Evolutionary conservation across 2,888 invertebrate species (phyloP).

Genomic region (Troilus luridus): DNA sequence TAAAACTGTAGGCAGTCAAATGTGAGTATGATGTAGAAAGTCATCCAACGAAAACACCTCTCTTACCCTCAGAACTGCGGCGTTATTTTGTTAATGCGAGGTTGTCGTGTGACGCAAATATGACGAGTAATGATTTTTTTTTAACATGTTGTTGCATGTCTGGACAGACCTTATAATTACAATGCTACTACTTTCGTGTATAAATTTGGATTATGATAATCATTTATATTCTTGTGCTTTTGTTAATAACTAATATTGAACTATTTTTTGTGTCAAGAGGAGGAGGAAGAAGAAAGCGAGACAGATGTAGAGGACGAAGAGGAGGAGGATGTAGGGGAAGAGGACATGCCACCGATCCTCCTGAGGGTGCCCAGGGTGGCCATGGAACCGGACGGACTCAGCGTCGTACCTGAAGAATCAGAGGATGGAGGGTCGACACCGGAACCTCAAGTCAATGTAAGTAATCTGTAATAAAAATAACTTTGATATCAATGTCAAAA

Average conservation of each 20-base stretch:
- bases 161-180: background rate
- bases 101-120: too few relatives aligned
- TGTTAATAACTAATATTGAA: background rate
- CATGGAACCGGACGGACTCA: slow-evolving; percentile 68
- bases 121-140: too few relatives aligned
- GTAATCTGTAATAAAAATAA: background rate
- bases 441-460: slow-evolving; percentile 54
- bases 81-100: too few relatives aligned
- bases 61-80: too few relatives aligned
- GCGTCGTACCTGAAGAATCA: slow-evolving; percentile 66
- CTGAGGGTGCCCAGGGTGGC: slow-evolving; percentile 66
- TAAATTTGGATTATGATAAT: background rate
- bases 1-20: too few relatives aligned
- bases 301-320: slow-evolving; percentile 67
- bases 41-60: too few relatives aligned
- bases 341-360: background rate
- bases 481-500: background rate
- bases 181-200: background rate
- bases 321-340: slow-evolving; percentile 67
- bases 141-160: background rate
- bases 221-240: background rate
- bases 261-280: slow-evolving; percentile 67
- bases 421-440: slow-evolving; percentile 62
- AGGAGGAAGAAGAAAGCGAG: slow-evolving; percentile 67
- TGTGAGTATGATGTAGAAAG: too few relatives aligned